These are phyloP conservation scores for Thamnophis sirtalis DNA, from an alignment of 2,113 vertebrate genomes.

Conservation along the genomic window DNA sequence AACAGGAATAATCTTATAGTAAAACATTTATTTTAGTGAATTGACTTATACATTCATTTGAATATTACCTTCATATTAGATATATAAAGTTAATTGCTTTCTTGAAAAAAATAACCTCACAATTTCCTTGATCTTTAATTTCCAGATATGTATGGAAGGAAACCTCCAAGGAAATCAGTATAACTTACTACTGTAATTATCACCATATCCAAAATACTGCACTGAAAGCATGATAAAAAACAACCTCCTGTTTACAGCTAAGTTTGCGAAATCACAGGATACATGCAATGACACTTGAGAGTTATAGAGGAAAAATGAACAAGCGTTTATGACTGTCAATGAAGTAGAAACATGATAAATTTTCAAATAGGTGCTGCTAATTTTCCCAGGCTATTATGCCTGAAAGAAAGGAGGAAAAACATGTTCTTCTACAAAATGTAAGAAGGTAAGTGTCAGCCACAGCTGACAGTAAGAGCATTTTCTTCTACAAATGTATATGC, in stretches of 20 bases:
- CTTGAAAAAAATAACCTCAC: constrained; percentile 40
- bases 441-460: no score
- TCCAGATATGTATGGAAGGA: background rate
- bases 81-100: constrained; percentile 31
- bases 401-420: constrained; percentile 19
- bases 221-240: constrained; percentile 21
- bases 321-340: constrained; percentile 48
- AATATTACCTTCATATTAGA: constrained; percentile 47
- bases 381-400: constrained; percentile 56
- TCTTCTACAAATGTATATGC: constrained; percentile 62
- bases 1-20: constrained; percentile 60
- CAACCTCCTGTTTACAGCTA: background rate
- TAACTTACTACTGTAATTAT: background rate
- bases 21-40: constrained; percentile 54
- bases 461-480: constrained; percentile 49
- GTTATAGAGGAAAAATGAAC: constrained; percentile 62
- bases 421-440: constrained; percentile 50
- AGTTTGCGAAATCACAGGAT: background rate
- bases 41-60: constrained; percentile 58
- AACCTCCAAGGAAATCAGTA: background rate
- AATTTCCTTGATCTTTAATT: constrained; percentile 36
- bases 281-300: constrained; percentile 49
- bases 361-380: constrained; percentile 70
- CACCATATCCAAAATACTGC: background rate
- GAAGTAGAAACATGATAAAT: constrained; percentile 42